Evolutionary conservation across 2,888 invertebrate genomes (phyloP).

Genomic region (Mimachlamys varia): DNA sequence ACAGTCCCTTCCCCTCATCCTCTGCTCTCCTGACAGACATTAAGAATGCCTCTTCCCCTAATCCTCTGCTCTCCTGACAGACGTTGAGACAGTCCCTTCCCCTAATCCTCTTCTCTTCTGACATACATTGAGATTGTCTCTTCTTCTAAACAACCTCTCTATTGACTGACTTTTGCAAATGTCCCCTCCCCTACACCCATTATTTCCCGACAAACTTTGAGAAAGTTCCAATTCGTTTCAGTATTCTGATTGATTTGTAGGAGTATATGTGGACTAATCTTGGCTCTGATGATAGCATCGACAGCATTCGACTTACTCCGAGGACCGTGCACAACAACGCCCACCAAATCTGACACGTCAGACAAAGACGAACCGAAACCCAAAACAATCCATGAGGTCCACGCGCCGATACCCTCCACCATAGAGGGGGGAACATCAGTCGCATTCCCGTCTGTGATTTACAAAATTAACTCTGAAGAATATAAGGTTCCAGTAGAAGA

Average conservation of each 20-base stretch:
- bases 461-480: background rate
- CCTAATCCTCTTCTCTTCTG: too few relatives aligned
- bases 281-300: background rate
- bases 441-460: background rate
- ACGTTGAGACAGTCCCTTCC: too few relatives aligned
- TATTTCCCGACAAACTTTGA: too few relatives aligned
- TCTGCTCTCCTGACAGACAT: too few relatives aligned
- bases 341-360: background rate
- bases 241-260: background rate
- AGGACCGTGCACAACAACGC: background rate
- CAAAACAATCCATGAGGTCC: background rate
- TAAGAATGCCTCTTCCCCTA: too few relatives aligned
- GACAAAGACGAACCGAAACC: background rate
- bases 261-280: background rate
- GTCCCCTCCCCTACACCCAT: too few relatives aligned
- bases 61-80: too few relatives aligned
- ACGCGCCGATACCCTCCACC: background rate
- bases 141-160: too few relatives aligned
- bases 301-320: background rate
- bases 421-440: background rate
- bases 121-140: too few relatives aligned
- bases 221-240: too few relatives aligned
- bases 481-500: background rate
- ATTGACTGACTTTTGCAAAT: too few relatives aligned
- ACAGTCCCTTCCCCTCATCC: too few relatives aligned